A percentile compares a stretch with the other conserved stretches of the same genome.
Evolutionary conservation across 2,113 vertebrate species (phyloP).

Genomic region (Oreotrochilus melanogaster): DNA sequence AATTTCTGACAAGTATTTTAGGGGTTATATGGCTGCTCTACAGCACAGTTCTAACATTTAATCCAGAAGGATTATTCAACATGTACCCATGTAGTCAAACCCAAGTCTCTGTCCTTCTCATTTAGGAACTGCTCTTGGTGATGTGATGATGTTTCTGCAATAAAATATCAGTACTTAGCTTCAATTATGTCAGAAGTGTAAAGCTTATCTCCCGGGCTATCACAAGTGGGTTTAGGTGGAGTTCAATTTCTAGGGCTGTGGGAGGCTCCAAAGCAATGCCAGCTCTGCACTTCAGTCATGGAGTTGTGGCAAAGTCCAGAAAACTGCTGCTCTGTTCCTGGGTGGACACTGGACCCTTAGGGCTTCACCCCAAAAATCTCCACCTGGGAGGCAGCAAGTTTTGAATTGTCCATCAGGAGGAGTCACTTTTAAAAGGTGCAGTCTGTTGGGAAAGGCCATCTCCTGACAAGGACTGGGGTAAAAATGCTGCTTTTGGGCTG

Average conservation of each 20-base stretch:
- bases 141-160: background rate
- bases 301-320: conserved; percentile 6
- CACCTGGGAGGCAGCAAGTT: background rate
- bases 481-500: background rate
- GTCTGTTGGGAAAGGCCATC: background rate
- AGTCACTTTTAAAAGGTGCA: background rate
- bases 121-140: background rate
- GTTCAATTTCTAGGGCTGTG: background rate
- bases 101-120: rapidly evolving
- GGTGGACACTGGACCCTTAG: background rate
- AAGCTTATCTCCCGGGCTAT: background rate
- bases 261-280: background rate
- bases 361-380: background rate
- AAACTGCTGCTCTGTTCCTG: conserved; percentile 10
- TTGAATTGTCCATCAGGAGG: background rate
- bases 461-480: background rate
- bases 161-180: background rate
- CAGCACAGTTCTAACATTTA: background rate
- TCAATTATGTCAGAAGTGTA: background rate
- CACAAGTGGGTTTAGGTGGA: background rate
- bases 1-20: background rate
- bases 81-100: background rate
- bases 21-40: background rate
- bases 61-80: background rate
- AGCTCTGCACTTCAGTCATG: background rate